These are phyloP conservation scores for Plagodis pulveraria DNA, from an alignment of 2,888 invertebrate species.

Conservation along the genomic window DNA sequence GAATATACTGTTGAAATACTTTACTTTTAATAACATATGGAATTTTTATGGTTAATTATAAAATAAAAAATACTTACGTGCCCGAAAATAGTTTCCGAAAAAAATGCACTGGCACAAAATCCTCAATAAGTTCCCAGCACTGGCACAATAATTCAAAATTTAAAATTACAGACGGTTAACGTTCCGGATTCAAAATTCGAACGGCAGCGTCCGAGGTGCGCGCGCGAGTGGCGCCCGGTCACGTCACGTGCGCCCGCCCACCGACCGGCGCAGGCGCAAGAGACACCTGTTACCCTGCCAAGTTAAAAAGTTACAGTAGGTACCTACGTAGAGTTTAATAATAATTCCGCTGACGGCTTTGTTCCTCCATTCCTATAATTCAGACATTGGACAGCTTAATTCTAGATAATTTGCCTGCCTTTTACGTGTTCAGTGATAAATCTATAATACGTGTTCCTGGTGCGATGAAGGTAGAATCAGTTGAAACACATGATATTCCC, in stretches of 20 bases:
- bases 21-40: too few species aligned
- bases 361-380: conserved; percentile 9
- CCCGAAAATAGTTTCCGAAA: conserved; percentile 51
- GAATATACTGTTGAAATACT: too few species aligned
- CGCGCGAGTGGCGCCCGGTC: conserved; percentile 79
- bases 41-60: too few species aligned
- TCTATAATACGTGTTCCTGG: too few species aligned
- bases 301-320: conserved; percentile 54
- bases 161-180: conserved; percentile 59
- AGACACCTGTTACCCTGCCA: conserved; percentile 65
- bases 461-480: too few species aligned
- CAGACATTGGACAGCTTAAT: background rate
- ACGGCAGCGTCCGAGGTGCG: conserved; percentile 76
- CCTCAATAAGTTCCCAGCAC: conserved; percentile 72
- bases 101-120: conserved; percentile 73
- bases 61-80: conserved; percentile 48
- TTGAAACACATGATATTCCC: too few species aligned
- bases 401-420: background rate
- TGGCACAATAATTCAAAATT: conserved; percentile 59
- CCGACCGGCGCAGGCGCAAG: conserved; percentile 40
- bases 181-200: conserved; percentile 65
- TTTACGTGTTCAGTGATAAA: too few species aligned
- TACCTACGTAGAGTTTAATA: too few species aligned
- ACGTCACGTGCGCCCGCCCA: conserved; percentile 70
- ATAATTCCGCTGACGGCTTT: conserved; percentile 16